phyloP scores from a whole-genome alignment of 2,797 vertebrate genomes.

The Vespertilio murinus region DNA sequence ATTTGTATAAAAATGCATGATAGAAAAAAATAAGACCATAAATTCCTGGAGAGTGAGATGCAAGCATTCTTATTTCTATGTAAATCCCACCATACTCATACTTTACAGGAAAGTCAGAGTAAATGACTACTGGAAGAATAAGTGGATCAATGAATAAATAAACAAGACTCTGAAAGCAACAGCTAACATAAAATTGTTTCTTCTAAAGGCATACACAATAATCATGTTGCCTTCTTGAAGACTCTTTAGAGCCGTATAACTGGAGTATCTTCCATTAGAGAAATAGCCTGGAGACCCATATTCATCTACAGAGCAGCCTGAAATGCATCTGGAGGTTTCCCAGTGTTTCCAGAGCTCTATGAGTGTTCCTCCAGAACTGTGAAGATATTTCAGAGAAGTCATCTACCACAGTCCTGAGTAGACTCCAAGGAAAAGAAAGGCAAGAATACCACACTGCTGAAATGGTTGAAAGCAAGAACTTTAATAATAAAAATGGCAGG shows the following conservation, averaged over 20 bases:
- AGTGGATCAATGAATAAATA: neutral
- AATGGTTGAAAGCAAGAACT: slow-evolving; percentile 15
- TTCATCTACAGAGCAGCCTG: neutral
- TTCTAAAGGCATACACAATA: neutral
- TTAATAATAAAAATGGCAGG: neutral
- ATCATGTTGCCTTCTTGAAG: neutral
- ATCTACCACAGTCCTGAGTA: neutral
- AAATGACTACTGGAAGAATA: neutral
- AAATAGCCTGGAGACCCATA: neutral
- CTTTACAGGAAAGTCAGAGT: neutral
- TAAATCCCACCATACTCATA: neutral
- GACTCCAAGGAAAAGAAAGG: neutral
- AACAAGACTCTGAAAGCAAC: neutral
- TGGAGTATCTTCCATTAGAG: neutral
- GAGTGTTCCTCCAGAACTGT: neutral
- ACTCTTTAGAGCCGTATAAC: neutral
- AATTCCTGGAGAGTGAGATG: neutral
- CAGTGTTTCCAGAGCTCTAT: neutral
- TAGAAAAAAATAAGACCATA: neutral
- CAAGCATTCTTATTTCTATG: neutral
- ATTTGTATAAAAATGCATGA: neutral
- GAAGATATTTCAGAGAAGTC: neutral
- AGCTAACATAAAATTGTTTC: neutral
- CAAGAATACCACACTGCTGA: neutral
- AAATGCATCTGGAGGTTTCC: neutral